These are phyloP conservation scores for Cryptomyrus ogoouensis DNA, from an alignment of 2,113 vertebrate genomes.

Conservation along the genomic window DNA sequence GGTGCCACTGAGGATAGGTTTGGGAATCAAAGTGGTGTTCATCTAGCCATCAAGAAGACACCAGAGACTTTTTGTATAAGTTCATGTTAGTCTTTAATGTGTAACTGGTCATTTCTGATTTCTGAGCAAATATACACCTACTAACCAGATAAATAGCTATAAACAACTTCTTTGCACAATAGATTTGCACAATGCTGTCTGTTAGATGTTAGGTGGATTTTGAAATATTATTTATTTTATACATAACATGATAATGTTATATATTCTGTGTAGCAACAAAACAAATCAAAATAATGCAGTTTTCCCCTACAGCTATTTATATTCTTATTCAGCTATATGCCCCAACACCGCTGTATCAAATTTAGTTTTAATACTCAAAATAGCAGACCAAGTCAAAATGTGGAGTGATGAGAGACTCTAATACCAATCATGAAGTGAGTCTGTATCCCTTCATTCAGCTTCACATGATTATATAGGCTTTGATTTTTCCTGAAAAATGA, in stretches of 20 bases:
- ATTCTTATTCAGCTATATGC: neutral
- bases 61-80: neutral
- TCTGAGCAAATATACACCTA: neutral
- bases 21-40: neutral
- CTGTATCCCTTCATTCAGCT: neutral
- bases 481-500: conserved; percentile 4
- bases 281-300: neutral
- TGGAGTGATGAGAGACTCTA: neutral
- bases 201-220: neutral
- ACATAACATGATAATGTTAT: neutral
- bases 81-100: neutral
- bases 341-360: neutral
- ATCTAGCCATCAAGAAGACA: neutral
- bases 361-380: neutral
- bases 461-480: neutral
- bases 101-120: neutral
- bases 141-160: neutral
- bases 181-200: neutral
- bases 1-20: neutral
- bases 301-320: neutral
- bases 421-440: neutral
- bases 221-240: neutral
- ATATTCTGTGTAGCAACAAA: neutral
- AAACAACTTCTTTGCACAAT: neutral
- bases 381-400: neutral